Percentiles rank a stretch among this genome's conserved stretches.
phyloP scores from a whole-genome alignment of 1,140 invertebrate species.

The Armadillidium nasatum region DNA sequence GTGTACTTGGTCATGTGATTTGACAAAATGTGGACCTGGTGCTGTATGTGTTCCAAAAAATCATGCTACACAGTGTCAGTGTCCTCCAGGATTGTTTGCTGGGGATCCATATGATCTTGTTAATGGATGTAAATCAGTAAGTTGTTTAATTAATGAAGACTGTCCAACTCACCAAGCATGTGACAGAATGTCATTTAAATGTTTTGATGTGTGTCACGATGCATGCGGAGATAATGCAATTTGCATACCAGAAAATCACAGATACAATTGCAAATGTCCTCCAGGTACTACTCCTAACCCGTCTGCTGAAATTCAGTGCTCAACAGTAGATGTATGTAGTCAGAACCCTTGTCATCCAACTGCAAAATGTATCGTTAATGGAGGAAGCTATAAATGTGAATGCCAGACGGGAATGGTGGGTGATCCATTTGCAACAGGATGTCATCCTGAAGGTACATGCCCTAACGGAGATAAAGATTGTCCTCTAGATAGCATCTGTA shows the following conservation, averaged over 20 bases:
- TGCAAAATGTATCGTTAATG: conserved; percentile 66
- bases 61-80: conserved; percentile 80
- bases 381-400: conserved; percentile 42
- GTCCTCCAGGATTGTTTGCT: conserved; percentile 72
- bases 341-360: conserved; percentile 73
- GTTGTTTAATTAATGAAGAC: conserved; percentile 78
- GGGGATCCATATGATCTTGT: conserved; percentile 62
- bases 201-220: conserved; percentile 72
- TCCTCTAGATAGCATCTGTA: conserved; percentile 66
- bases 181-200: conserved; percentile 74
- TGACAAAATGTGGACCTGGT: conserved; percentile 71
- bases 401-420: conserved; percentile 61
- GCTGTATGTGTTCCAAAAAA: conserved; percentile 80
- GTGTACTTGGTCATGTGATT: conserved; percentile 70
- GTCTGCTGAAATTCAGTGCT: conserved; percentile 71
- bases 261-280: conserved; percentile 74
- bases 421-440: conserved; percentile 67
- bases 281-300: conserved; percentile 68
- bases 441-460: conserved; percentile 66
- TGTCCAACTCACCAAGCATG: conserved; percentile 71
- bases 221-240: conserved; percentile 81
- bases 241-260: conserved; percentile 76
- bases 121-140: conserved; percentile 69
- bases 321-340: conserved; percentile 55
- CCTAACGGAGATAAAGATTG: conserved; percentile 68